Evolutionary conservation across 1,140 invertebrate species (phyloP), one percentile per base, ranked within the genome.

Genomic region (Holotrichia oblita): DNA sequence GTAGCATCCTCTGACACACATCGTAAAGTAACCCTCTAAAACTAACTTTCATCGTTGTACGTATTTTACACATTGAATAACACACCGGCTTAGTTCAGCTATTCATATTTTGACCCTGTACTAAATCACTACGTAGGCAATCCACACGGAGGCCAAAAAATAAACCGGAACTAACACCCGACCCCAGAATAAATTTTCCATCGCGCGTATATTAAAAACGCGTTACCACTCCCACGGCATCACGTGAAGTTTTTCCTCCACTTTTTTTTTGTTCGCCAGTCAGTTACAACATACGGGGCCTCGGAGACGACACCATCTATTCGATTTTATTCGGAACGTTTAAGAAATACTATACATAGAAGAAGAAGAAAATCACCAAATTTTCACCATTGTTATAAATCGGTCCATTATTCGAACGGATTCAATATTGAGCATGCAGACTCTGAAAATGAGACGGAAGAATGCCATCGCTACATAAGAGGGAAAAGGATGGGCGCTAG

Each of bases 291-390:
- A 17, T 64, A 17, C 17, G 24, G 0, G 61, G 22, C n/a, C n/a
- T n/a, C n/a, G n/a, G n/a, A n/a, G n/a, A n/a, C n/a, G n/a, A n/a
- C n/a, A 6, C 61, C 44, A n/a, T 9, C 61, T 64, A 24, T 64
- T 12, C 61, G 14, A 17, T 64, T 64, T 27, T 20, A 64, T 22
- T 27, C 61, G 17, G 61, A 22, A 64, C 20, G 20, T 27, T 64
- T 64, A 64, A 27, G 61, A 64, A 64, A 20, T 64, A 64, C 12
- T 64, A 64, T 64, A 64, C 22, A 12, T 64, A 17, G 61, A 64
- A 64, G n/a, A n/a, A n/a, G n/a, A n/a, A n/a, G 61, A 24, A 64
- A 69, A 64, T 69, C 77, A 73, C n/a, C 34, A 27, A 73, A 20
- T 73, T 40, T 42, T 14, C n/a, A 42, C 40, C 72, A 41, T 41